phyloP scores from a whole-genome alignment of 2,888 invertebrate genomes.

The Strigamia transsilvanica region DNA sequence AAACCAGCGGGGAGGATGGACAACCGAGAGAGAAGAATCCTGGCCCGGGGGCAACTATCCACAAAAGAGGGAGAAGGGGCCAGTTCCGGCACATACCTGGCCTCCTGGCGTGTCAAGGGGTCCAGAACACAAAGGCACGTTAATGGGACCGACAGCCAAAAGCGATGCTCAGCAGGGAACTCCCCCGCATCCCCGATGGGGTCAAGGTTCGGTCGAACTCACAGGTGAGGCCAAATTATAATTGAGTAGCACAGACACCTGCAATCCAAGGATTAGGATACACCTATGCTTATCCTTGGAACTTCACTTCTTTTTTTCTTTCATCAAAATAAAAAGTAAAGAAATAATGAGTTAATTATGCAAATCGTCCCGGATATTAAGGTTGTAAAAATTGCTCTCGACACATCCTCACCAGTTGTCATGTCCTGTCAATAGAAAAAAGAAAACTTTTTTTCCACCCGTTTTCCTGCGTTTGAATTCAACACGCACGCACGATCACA shows the following conservation, averaged over 20 bases:
- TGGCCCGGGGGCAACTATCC: conserved; percentile 16
- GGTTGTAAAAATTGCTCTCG: conserved; percentile 37
- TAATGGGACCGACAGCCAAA: conserved; percentile 49
- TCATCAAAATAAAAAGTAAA: not conserved
- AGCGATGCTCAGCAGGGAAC: conserved; percentile 49
- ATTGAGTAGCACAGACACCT: conserved; percentile 40
- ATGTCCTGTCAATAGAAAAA: conserved; percentile 44
- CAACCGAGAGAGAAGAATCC: conserved; percentile 42
- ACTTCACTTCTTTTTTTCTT: not conserved
- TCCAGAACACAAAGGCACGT: conserved; percentile 41
- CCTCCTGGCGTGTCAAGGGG: conserved; percentile 44
- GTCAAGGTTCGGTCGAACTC: conserved; percentile 40
- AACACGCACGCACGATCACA: conserved; percentile 31
- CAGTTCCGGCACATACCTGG: conserved; percentile 49
- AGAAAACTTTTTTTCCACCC: conserved; percentile 6
- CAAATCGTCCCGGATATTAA: conserved; percentile 39
- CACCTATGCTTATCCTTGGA: not conserved
- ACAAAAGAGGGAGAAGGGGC: conserved; percentile 47
- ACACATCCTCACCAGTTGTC: conserved; percentile 47
- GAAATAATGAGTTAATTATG: conserved; percentile 2
- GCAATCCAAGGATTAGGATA: conserved; percentile 46
- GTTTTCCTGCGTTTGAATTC: conserved; percentile 17
- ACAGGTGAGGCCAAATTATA: conserved; percentile 46
- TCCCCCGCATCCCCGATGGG: conserved; percentile 40
- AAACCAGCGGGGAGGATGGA: conserved; percentile 48